These are phyloP conservation scores for Amyelois transitella DNA, from an alignment of 1,140 invertebrate genomes.

Conservation along the genomic window DNA sequence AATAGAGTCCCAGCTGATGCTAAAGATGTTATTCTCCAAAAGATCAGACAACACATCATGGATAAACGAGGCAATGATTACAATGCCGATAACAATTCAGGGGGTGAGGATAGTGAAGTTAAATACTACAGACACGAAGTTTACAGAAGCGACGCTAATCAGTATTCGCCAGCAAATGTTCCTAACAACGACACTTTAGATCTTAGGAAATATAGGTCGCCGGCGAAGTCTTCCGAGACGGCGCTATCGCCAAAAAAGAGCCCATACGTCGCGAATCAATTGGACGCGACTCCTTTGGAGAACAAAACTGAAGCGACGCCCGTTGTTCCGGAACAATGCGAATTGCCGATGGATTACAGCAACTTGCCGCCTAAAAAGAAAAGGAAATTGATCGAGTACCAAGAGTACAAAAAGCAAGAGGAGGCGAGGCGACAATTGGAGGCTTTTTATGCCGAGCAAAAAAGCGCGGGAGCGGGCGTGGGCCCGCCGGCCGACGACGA, in stretches of 20 bases:
- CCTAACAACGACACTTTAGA: constrained; percentile 51
- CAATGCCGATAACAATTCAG: constrained; percentile 25
- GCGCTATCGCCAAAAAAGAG: constrained; percentile 26
- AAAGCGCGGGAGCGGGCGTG: constrained; percentile 38
- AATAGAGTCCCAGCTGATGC: constrained; percentile 64
- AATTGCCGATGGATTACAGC: constrained; percentile 67
- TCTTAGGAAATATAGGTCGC: constrained; percentile 58
- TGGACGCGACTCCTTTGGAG: constrained; percentile 34
- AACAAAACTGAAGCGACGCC: constrained; percentile 35
- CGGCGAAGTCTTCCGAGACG: constrained; percentile 28
- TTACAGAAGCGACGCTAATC: constrained; percentile 43
- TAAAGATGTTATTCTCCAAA: constrained; percentile 69
- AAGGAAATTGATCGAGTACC: constrained; percentile 69
- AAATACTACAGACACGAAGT: constrained; percentile 51
- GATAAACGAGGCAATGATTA: constrained; percentile 67
- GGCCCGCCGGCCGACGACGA: constrained; percentile 48
- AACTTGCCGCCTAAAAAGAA: constrained; percentile 71
- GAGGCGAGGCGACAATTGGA: constrained; percentile 55
- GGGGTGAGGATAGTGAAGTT: constrained; percentile 24
- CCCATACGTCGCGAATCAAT: constrained; percentile 32
- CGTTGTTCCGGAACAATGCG: constrained; percentile 61
- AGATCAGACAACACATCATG: constrained; percentile 72
- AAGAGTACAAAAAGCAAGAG: constrained; percentile 69
- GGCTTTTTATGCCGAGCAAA: constrained; percentile 60
- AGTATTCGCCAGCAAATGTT: constrained; percentile 33